Conservation (phyloP, 2,797 vertebrate species). For the Amphiprion clarkii region DNA sequence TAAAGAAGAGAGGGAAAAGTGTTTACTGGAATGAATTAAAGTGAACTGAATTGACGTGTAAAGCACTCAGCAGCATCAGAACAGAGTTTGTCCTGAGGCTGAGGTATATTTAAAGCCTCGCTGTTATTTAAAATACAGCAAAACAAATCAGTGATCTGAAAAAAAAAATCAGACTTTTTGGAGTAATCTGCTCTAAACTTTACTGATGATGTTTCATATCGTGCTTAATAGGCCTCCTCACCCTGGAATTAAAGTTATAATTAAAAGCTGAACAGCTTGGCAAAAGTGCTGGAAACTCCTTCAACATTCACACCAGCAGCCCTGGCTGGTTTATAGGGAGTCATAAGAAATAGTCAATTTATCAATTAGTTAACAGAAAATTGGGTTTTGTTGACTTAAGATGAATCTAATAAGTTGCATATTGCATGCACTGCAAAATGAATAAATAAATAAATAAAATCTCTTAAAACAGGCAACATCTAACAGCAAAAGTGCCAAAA, state of each 20-base stretch:
- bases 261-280: no score
- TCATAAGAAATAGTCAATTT: no score
- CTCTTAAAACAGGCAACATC: no score
- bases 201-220: neutral
- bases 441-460: no score
- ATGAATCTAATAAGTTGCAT: no score
- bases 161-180: neutral
- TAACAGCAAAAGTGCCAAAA: no score
- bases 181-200: neutral
- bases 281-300: no score
- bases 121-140: slow-evolving; percentile 2
- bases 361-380: no score
- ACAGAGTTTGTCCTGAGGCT: slow-evolving; percentile 26
- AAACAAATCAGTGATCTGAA: slow-evolving; percentile 12
- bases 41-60: slow-evolving; percentile 35
- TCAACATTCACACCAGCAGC: no score
- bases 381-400: no score
- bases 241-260: neutral
- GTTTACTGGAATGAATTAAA: slow-evolving; percentile 28
- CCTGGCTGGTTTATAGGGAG: no score
- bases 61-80: slow-evolving; percentile 10
- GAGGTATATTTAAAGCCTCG: slow-evolving; percentile 28
- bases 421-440: no score
- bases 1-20: neutral
- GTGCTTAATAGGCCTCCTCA: neutral